Evolutionary conservation across 1,140 invertebrate species (phyloP).

Genomic region (Ladona fulva): DNA sequence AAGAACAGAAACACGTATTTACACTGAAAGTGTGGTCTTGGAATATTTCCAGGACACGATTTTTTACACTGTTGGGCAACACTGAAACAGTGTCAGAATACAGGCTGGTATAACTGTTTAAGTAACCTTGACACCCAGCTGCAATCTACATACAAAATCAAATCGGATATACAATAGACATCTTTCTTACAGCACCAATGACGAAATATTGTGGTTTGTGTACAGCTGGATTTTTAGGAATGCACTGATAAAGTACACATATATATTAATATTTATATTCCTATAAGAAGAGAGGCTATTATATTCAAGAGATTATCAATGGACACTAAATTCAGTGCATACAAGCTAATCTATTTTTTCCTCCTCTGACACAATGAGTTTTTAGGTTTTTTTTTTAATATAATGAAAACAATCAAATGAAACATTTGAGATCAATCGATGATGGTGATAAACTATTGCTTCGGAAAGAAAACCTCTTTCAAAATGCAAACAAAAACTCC

Average conservation of each 20-base stretch:
- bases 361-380: neutral
- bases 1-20: neutral
- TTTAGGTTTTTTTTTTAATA: neutral
- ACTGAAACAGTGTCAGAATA: neutral
- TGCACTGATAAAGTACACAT: constrained; percentile 3
- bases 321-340: neutral
- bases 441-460: neutral
- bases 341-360: constrained; percentile 7
- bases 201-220: constrained; percentile 4
- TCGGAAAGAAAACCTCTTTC: neutral
- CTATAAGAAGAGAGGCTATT: constrained; percentile 1
- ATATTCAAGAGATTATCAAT: neutral
- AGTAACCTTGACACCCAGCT: neutral
- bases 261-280: constrained; percentile 11
- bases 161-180: neutral
- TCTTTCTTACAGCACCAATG: constrained; percentile 5
- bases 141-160: constrained; percentile 6
- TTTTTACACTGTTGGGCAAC: neutral
- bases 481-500: neutral
- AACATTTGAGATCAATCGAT: constrained; percentile 7
- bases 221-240: constrained; percentile 3
- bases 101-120: neutral
- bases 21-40: neutral
- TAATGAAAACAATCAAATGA: constrained; percentile 4
- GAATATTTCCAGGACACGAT: constrained; percentile 4